phyloP scores from a whole-genome alignment of 2,797 vertebrate species.

The Luscinia megarhynchos region DNA sequence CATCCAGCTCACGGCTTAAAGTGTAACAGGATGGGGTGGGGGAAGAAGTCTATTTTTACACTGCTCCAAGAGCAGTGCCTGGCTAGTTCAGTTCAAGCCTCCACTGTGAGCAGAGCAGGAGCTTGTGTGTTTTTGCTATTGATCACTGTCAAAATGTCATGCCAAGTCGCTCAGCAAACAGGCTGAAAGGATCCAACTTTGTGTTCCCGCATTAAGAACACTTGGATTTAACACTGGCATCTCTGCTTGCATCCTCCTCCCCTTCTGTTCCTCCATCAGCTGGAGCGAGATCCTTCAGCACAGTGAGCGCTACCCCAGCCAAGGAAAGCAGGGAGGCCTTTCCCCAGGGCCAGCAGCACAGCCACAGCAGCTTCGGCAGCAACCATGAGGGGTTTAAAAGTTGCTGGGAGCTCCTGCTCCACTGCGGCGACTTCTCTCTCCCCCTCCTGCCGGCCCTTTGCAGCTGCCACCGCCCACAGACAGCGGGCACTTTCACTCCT shows the following conservation, averaged over 20 bases:
- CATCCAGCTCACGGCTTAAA: background rate
- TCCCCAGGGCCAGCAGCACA: background rate
- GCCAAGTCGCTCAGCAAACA: slow-evolving; percentile 58
- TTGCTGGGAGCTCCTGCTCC: background rate
- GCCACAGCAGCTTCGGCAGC: background rate
- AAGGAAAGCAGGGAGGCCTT: slow-evolving; percentile 26
- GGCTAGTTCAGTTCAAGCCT: slow-evolving; percentile 23
- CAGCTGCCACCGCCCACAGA: background rate
- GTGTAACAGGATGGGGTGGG: slow-evolving; percentile 57
- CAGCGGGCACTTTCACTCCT: background rate
- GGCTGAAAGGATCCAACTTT: slow-evolving; percentile 58
- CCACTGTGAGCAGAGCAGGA: background rate
- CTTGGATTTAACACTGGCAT: slow-evolving; percentile 65
- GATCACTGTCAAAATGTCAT: slow-evolving; percentile 68
- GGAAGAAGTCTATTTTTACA: slow-evolving; percentile 59
- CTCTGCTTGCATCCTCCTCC: slow-evolving; percentile 51
- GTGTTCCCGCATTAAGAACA: slow-evolving; percentile 59
- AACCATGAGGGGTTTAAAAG: background rate
- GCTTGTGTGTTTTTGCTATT: slow-evolving; percentile 49
- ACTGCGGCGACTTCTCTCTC: background rate
- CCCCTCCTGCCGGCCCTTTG: background rate
- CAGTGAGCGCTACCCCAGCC: background rate
- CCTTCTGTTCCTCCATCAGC: slow-evolving; percentile 59
- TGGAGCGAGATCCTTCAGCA: background rate
- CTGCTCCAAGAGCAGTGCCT: background rate